Conservation (phyloP, 2,113 vertebrate genomes). For the Gymnarchus niloticus region DNA sequence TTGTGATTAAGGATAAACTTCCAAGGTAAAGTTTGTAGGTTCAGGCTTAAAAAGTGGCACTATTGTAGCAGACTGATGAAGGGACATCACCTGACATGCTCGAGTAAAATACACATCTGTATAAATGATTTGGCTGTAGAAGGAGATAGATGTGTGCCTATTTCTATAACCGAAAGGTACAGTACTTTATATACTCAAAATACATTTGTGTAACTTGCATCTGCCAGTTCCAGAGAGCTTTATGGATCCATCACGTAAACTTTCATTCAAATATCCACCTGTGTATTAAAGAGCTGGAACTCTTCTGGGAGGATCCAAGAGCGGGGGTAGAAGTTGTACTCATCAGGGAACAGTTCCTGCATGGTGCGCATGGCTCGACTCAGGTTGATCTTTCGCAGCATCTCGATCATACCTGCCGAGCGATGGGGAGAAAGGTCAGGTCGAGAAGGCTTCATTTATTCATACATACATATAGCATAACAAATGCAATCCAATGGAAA, state of each 20-base stretch:
- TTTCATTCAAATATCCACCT: conserved; percentile 61
- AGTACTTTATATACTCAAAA: not conserved
- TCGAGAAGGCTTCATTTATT: too few relatives aligned
- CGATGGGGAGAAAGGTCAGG: not conserved
- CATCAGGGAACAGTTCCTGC: conserved; percentile 87
- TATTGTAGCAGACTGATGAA: not conserved
- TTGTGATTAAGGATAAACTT: not conserved
- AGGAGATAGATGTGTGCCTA: not conserved
- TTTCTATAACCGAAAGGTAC: too few relatives aligned
- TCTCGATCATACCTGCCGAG: conserved; percentile 92
- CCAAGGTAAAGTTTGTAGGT: not conserved
- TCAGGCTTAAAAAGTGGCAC: not conserved
- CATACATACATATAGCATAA: not conserved
- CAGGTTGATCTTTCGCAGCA: conserved; percentile 85
- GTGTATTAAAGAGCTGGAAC: conserved; percentile 73
- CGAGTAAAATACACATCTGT: not conserved
- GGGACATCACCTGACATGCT: not conserved
- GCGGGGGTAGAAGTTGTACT: conserved; percentile 93
- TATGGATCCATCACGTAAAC: not conserved
- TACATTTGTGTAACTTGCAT: not conserved
- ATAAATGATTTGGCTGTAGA: not conserved
- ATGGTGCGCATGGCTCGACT: conserved; percentile 86
- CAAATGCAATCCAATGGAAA: not conserved
- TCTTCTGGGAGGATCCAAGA: conserved; percentile 97
- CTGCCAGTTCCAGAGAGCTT: not conserved